These are phyloP conservation scores for Butorides virescens DNA, from an alignment of 2,113 vertebrate genomes.

Conservation along the genomic window DNA sequence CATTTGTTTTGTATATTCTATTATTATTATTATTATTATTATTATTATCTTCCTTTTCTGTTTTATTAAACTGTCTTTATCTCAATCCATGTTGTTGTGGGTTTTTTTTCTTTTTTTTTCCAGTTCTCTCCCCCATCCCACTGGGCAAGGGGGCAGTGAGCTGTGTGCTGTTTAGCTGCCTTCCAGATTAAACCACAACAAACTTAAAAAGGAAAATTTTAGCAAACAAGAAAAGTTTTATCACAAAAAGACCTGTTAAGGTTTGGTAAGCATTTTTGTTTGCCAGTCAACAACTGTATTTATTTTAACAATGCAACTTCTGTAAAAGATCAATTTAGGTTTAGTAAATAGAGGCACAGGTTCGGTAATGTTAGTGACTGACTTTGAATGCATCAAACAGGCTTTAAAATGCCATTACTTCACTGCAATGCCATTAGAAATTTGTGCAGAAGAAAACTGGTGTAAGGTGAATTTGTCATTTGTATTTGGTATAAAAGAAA, in stretches of 20 bases:
- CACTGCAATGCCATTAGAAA: not conserved
- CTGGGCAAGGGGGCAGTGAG: no score
- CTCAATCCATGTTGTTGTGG: no score
- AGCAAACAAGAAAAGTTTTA: not conserved
- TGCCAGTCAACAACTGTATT: not conserved
- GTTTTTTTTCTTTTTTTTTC: no score
- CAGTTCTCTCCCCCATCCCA: no score
- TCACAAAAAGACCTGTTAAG: not conserved
- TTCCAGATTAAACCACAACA: no score
- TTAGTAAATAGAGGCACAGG: not conserved
- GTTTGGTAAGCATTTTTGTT: not conserved
- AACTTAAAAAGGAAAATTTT: not conserved
- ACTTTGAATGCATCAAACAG: not conserved
- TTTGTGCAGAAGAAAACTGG: not conserved
- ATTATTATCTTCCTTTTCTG: no score
- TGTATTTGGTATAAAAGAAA: not conserved
- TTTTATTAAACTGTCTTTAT: no score
- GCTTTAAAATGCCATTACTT: not conserved
- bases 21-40: no score
- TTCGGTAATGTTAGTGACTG: not conserved
- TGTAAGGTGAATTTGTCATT: not conserved
- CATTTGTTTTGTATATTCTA: no score
- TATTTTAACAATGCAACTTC: not conserved
- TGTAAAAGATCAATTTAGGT: not conserved
- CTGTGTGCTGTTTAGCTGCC: no score